phyloP scores from a whole-genome alignment of 2,113 vertebrate genomes.

The Brachyhypopomus gauderio region DNA sequence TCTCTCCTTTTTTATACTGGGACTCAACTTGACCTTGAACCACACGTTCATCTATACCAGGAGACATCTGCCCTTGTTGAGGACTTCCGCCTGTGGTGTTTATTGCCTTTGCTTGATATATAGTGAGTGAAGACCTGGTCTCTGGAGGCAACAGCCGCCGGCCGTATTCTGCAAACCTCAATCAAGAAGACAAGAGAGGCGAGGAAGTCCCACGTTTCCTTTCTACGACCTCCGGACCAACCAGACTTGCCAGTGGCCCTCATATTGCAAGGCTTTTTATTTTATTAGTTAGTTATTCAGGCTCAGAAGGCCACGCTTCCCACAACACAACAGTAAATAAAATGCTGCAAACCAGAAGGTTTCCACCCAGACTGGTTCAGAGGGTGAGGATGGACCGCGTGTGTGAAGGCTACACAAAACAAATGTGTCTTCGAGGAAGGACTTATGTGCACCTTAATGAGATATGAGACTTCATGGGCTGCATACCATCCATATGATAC shows the following conservation, averaged over 20 bases:
- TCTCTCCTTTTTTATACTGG: neutral
- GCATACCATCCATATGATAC: neutral
- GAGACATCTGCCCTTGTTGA: constrained; percentile 41
- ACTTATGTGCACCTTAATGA: no score
- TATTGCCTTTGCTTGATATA: constrained; percentile 57
- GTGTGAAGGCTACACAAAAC: no score
- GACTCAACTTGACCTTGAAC: constrained; percentile 53
- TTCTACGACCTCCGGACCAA: constrained; percentile 12
- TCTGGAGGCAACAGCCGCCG: constrained; percentile 27
- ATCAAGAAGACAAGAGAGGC: constrained; percentile 49
- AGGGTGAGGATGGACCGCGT: no score
- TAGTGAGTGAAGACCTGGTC: constrained; percentile 5
- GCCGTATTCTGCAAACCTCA: constrained; percentile 58
- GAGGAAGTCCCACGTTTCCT: constrained; percentile 29
- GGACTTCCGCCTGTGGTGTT: constrained; percentile 48
- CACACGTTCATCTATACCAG: constrained; percentile 11
- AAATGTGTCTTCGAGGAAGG: no score
- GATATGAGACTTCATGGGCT: neutral
- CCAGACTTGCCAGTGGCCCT: neutral
- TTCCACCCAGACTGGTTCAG: no score
- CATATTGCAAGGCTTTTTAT: neutral
- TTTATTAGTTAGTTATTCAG: neutral
- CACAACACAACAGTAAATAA: neutral
- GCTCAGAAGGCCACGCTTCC: neutral
- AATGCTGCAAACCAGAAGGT: neutral